Evolutionary conservation across 2,797 vertebrate species (phyloP).

Genomic region (Heteromormyrus szaboi): DNA sequence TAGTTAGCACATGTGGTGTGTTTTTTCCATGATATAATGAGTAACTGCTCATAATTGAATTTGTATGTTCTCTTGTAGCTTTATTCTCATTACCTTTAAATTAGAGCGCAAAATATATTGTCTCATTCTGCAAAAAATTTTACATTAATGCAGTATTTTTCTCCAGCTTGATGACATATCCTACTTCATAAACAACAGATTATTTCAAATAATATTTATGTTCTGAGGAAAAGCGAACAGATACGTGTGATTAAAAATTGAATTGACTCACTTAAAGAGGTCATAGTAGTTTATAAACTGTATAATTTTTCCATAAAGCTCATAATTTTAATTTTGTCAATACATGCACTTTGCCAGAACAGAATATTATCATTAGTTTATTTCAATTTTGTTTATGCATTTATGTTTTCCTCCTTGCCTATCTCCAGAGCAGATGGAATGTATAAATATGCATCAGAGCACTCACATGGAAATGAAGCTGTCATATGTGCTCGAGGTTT

Average conservation of each 20-base stretch:
- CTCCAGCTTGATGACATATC: background rate
- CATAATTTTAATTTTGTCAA: background rate
- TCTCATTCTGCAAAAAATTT: background rate
- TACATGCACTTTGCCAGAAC: slow-evolving; percentile 10
- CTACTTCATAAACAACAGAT: background rate
- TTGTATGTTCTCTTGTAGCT: background rate
- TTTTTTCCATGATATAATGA: background rate
- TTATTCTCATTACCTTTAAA: background rate
- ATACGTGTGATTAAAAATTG: background rate
- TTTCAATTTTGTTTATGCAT: slow-evolving; percentile 31
- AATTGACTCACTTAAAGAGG: background rate
- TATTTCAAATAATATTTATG: background rate
- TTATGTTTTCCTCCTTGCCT: slow-evolving; percentile 30
- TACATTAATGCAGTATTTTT: background rate
- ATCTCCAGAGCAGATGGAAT: slow-evolving; percentile 42
- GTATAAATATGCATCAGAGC: slow-evolving; percentile 55
- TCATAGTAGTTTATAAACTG: background rate
- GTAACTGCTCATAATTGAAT: background rate
- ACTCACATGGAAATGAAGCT: slow-evolving; percentile 44
- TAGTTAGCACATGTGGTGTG: background rate
- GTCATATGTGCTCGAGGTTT: slow-evolving; percentile 40
- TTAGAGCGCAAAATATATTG: background rate
- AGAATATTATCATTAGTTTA: background rate
- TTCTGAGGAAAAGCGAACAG: background rate
- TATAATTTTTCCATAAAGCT: slow-evolving; percentile 12